Percentiles rank a stretch among this genome's conserved stretches.
Evolutionary conservation across 2,797 vertebrate genomes (phyloP).

Genomic region (Chelonia mydas): DNA sequence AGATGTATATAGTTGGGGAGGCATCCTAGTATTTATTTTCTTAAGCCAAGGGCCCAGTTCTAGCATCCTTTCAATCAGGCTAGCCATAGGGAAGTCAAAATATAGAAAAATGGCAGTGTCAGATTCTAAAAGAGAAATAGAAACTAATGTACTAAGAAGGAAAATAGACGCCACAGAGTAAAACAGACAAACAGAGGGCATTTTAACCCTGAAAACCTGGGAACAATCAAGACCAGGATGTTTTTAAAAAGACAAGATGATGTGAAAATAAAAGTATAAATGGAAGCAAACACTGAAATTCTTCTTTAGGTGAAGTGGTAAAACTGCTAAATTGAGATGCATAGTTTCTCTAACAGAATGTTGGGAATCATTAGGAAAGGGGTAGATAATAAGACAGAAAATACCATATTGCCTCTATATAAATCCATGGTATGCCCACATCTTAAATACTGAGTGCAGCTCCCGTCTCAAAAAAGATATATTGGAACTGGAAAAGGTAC

Average conservation of each 20-base stretch:
- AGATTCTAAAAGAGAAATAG: not conserved
- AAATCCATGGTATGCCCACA: no score
- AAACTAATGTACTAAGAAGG: not conserved
- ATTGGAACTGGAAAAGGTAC: no score
- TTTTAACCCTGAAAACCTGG: not conserved
- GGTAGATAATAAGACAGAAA: no score
- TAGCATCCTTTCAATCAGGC: conserved; percentile 24
- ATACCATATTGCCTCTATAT: no score
- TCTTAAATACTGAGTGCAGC: no score
- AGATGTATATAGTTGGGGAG: conserved; percentile 17
- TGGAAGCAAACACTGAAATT: not conserved
- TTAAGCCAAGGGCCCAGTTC: not conserved
- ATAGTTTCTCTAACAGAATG: not conserved
- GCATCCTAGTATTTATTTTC: conserved; percentile 41
- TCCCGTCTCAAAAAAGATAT: no score
- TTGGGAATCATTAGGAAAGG: no score
- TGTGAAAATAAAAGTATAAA: not conserved
- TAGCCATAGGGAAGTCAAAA: not conserved
- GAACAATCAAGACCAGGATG: not conserved
- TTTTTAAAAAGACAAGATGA: not conserved
- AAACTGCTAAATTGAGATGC: not conserved
- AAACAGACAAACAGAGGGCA: not conserved
- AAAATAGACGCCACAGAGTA: not conserved
- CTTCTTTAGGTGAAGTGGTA: not conserved
- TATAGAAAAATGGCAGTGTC: not conserved